phyloP scores from a whole-genome alignment of 2,797 vertebrate genomes.

The Toxotes lorentzi region DNA sequence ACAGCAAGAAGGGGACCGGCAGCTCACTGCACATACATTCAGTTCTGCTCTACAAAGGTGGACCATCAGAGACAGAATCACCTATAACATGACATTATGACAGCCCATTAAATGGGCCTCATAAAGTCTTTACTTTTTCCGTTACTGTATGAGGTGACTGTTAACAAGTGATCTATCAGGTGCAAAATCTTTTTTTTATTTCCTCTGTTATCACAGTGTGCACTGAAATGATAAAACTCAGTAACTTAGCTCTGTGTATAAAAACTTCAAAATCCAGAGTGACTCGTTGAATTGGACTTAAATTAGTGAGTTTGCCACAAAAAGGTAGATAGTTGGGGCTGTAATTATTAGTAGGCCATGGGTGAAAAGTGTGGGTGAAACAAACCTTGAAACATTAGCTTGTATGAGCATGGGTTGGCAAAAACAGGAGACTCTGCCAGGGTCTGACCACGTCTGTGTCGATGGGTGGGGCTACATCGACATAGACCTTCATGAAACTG shows the following conservation, averaged over 20 bases:
- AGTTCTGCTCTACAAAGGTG: background rate
- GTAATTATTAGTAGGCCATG: background rate
- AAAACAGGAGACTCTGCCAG: background rate
- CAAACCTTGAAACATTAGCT: constrained; percentile 15
- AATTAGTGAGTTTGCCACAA: background rate
- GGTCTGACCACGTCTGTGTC: background rate
- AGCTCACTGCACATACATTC: background rate
- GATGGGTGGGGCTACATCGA: constrained; percentile 25
- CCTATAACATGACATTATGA: background rate
- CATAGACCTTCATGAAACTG: constrained; percentile 35
- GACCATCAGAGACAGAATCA: background rate
- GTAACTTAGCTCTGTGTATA: constrained; percentile 1
- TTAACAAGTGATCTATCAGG: background rate
- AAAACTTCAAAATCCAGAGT: constrained; percentile 17
- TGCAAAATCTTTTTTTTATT: constrained; percentile 1
- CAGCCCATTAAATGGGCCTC: background rate
- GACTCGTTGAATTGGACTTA: constrained; percentile 12
- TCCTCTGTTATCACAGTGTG: background rate
- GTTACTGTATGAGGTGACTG: background rate
- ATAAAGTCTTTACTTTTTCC: background rate
- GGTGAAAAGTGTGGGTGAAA: constrained; percentile 13
- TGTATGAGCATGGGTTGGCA: constrained; percentile 17
- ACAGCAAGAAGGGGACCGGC: background rate
- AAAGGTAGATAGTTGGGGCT: background rate
- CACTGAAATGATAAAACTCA: constrained; percentile 1